Percentiles rank a stretch among this genome's conserved stretches.
Evolutionary conservation across 2,797 vertebrate species (phyloP).

Genomic region (Percopsis omiscomaycus): DNA sequence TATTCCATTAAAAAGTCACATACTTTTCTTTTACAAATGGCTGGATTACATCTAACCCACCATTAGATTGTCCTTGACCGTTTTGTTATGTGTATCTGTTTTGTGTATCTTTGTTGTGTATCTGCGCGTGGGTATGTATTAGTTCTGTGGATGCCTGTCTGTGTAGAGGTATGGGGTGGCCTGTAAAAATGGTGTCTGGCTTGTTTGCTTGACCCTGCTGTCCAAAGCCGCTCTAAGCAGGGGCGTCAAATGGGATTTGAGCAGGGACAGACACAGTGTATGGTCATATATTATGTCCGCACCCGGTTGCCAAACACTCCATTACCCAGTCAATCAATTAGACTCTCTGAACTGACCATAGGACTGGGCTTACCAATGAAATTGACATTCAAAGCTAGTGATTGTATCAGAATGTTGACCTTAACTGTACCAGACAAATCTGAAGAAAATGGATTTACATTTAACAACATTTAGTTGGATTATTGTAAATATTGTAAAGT

Average conservation of each 20-base stretch:
- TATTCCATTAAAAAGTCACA: neutral
- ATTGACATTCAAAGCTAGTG: no score
- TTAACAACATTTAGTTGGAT: neutral
- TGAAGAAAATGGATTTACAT: conserved; percentile 28
- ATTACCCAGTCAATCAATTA: neutral
- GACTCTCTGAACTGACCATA: neutral
- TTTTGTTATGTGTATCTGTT: neutral
- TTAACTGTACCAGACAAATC: neutral
- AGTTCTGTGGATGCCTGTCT: neutral
- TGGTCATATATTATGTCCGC: neutral
- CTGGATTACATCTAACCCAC: neutral
- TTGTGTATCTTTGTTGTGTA: neutral
- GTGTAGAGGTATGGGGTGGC: neutral
- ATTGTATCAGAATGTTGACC: neutral
- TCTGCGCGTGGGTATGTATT: conserved; percentile 7
- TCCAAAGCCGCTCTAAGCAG: conserved; percentile 2
- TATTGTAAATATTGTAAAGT: neutral
- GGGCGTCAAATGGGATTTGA: conserved; percentile 3
- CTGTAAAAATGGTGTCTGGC: neutral
- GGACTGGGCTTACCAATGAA: neutral
- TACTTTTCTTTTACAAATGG: neutral
- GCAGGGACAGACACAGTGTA: neutral
- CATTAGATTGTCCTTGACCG: conserved; percentile 3
- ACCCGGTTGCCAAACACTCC: neutral
- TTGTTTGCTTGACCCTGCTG: conserved; percentile 9